Percentiles rank a stretch among this genome's conserved stretches.
Conservation (phyloP, 2,888 invertebrate genomes). For the Callosobruchus maculatus region DNA sequence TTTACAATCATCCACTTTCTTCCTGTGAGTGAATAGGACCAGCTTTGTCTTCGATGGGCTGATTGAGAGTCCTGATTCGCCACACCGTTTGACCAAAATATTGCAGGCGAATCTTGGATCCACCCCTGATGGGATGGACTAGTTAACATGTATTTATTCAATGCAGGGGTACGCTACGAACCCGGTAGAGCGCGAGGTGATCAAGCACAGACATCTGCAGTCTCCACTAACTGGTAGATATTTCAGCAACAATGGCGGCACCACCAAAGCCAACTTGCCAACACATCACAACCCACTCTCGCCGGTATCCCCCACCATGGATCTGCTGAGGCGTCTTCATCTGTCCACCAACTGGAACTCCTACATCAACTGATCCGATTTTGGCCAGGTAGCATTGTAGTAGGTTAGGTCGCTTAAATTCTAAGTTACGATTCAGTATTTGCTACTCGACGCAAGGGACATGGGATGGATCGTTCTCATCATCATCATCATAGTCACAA, state of each 20-base stretch:
- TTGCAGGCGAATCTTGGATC: no score
- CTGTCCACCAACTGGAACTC: conserved; percentile 37
- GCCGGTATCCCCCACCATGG: conserved; percentile 56
- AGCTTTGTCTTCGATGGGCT: no score
- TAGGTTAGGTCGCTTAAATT: background rate
- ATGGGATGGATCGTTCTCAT: no score
- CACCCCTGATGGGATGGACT: no score
- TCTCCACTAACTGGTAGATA: conserved; percentile 60
- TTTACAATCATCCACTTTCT: no score
- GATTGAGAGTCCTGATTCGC: no score
- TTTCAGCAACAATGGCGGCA: conserved; percentile 39
- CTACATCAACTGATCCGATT: conserved; percentile 26
- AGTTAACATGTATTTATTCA: background rate
- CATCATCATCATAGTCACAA: no score
- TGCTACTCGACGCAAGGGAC: background rate
- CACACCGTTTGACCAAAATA: no score
- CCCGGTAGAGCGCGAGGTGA: conserved; percentile 65
- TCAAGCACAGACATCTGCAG: conserved; percentile 64
- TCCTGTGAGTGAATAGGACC: no score
- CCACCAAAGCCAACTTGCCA: conserved; percentile 49
- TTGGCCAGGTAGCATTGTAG: background rate
- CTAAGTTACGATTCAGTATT: background rate
- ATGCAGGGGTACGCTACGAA: conserved; percentile 28
- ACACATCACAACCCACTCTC: conserved; percentile 56
- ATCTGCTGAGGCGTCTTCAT: conserved; percentile 47